Percentiles rank a stretch among this genome's conserved stretches.
phyloP scores from a whole-genome alignment of 1,140 invertebrate species.

The Ruditapes philippinarum region DNA sequence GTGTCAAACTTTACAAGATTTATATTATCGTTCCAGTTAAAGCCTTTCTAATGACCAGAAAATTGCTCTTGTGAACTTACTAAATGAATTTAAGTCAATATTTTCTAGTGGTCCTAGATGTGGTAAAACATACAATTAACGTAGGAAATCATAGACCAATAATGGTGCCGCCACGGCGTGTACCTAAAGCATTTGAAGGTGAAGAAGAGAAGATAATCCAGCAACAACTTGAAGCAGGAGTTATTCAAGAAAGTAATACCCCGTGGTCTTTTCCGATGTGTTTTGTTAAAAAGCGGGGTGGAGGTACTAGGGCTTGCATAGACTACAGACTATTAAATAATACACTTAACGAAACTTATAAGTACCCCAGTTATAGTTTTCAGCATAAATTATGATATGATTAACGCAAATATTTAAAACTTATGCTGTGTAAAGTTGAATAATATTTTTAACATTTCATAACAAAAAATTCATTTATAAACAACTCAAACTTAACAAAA shows the following conservation, averaged over 20 bases:
- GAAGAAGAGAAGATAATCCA: conserved; percentile 47
- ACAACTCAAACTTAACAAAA: no score
- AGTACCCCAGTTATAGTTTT: no score
- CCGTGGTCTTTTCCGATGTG: not conserved
- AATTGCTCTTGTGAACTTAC: not conserved
- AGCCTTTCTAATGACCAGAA: not conserved
- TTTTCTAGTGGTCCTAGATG: not conserved
- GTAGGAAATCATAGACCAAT: not conserved
- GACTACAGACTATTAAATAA: not conserved
- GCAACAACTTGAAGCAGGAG: not conserved
- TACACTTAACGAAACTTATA: no score
- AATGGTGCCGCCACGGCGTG: conserved; percentile 16
- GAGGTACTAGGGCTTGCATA: not conserved
- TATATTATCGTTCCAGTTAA: not conserved
- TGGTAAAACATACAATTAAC: no score
- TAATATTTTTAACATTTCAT: no score
- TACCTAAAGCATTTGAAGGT: conserved; percentile 3
- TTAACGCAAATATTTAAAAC: no score
- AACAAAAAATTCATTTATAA: no score
- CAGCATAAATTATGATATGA: no score
- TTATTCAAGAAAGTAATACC: not conserved
- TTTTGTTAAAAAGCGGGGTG: not conserved
- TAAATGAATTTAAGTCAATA: not conserved
- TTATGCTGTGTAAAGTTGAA: no score
- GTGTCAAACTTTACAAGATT: not conserved